phyloP scores from a whole-genome alignment of 2,888 invertebrate species.

The Phania funesta region DNA sequence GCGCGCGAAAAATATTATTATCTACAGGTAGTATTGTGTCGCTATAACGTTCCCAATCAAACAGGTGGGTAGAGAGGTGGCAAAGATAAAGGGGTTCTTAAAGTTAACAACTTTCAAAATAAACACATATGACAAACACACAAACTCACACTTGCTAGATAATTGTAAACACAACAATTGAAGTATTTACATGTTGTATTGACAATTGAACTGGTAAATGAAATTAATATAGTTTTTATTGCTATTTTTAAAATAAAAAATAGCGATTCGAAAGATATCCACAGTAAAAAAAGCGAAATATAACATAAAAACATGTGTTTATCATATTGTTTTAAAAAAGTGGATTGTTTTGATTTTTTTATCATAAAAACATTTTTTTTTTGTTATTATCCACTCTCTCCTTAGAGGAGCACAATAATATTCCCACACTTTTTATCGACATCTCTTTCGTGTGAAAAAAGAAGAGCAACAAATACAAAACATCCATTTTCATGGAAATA shows the following conservation, averaged over 20 bases:
- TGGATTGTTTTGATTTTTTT: constrained; percentile 63
- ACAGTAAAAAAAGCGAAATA: constrained; percentile 19
- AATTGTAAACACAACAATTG: background rate
- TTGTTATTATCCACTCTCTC: constrained; percentile 49
- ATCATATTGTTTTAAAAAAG: constrained; percentile 25
- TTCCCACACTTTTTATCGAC: background rate
- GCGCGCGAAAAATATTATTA: constrained; percentile 57
- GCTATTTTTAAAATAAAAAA: background rate
- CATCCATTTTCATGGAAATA: background rate
- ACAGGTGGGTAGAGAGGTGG: constrained; percentile 9
- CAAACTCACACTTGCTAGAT: background rate
- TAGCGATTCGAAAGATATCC: constrained; percentile 34
- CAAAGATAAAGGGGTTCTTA: constrained; percentile 3
- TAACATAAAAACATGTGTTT: constrained; percentile 58
- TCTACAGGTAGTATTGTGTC: background rate
- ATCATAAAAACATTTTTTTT: constrained; percentile 58
- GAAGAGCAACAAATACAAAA: constrained; percentile 9
- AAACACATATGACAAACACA: constrained; percentile 36
- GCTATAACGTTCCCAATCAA: constrained; percentile 19
- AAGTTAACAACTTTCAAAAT: constrained; percentile 15
- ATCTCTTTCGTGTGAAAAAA: constrained; percentile 35
- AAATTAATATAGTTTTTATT: background rate
- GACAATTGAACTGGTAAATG: background rate
- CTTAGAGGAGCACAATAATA: constrained; percentile 32
- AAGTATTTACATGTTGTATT: background rate